phyloP scores from a whole-genome alignment of 2,888 invertebrate species.

The Parnassius apollo region DNA sequence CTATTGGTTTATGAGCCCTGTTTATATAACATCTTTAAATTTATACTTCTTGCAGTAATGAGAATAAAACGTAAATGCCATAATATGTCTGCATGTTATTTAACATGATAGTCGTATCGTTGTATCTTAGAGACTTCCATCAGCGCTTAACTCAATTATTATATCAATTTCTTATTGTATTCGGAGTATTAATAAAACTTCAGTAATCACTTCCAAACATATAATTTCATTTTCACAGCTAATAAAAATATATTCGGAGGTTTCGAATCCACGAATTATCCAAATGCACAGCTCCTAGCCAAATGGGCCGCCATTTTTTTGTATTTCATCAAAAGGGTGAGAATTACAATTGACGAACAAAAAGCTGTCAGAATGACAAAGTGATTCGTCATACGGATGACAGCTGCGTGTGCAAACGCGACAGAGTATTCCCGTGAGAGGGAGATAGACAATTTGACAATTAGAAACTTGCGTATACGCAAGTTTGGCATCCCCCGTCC shows the following conservation, averaged over 20 bases:
- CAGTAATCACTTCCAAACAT: slow-evolving; percentile 1
- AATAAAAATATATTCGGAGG: slow-evolving; percentile 11
- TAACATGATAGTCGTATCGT: background rate
- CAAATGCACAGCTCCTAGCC: slow-evolving; percentile 20
- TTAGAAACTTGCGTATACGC: slow-evolving; percentile 30
- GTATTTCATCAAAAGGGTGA: slow-evolving; percentile 61
- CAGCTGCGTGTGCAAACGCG: slow-evolving; percentile 62
- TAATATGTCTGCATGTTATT: too few relatives aligned
- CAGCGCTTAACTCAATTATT: background rate
- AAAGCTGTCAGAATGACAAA: slow-evolving; percentile 76
- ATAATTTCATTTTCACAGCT: slow-evolving; percentile 5
- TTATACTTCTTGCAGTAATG: too few relatives aligned
- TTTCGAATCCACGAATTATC: slow-evolving; percentile 11
- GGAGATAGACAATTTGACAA: slow-evolving; percentile 48
- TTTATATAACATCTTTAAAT: too few relatives aligned
- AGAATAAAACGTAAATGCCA: too few relatives aligned
- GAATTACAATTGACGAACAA: slow-evolving; percentile 65
- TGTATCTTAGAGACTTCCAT: background rate
- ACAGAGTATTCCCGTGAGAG: slow-evolving; percentile 29
- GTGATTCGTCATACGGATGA: slow-evolving; percentile 76
- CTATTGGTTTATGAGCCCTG: background rate
- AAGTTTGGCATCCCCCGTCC: slow-evolving; percentile 8
- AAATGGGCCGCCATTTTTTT: slow-evolving; percentile 24
- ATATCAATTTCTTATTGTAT: too few relatives aligned
- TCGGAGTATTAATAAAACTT: too few relatives aligned